These are phyloP conservation scores for Aphaenogaster rudis DNA, from an alignment of 1,140 invertebrate genomes.

Conservation along the genomic window DNA sequence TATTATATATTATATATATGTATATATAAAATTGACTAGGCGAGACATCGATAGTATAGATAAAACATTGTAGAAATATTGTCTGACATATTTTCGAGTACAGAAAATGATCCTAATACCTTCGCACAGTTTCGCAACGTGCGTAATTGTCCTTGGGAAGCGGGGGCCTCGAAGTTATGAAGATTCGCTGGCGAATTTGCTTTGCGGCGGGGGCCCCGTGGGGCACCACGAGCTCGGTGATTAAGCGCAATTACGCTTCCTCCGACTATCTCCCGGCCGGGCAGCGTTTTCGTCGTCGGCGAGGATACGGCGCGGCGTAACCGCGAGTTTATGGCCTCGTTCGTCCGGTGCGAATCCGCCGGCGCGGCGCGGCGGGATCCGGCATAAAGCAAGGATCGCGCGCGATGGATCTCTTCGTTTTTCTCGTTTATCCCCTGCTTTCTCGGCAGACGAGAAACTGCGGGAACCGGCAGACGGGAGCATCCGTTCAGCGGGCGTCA, in stretches of 20 bases:
- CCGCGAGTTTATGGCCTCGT: conserved; percentile 43
- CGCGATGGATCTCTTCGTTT: conserved; percentile 48
- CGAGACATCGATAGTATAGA: not conserved
- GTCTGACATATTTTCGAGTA: not conserved
- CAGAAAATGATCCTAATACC: not conserved
- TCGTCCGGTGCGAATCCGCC: conserved; percentile 41
- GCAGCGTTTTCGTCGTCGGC: conserved; percentile 20
- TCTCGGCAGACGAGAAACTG: not conserved
- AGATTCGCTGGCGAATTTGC: conserved; percentile 12
- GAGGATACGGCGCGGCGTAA: conserved; percentile 34
- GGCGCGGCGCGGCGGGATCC: conserved; percentile 35
- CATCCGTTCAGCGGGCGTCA: not conserved
- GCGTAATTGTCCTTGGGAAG: conserved; percentile 6
- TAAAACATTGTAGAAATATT: not conserved
- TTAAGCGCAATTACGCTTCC: conserved; percentile 62
- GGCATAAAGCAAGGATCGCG: conserved; percentile 32
- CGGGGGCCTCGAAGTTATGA: not conserved
- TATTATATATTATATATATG: no score
- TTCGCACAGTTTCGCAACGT: conserved; percentile 5
- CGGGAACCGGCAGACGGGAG: not conserved
- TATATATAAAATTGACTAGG: not conserved
- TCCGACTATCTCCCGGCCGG: not conserved
- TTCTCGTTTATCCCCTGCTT: conserved; percentile 29
- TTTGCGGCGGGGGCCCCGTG: conserved; percentile 18
- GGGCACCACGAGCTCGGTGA: conserved; percentile 30